These are phyloP conservation scores for Epinotia demarniana DNA, from an alignment of 2,888 invertebrate genomes.

Conservation along the genomic window DNA sequence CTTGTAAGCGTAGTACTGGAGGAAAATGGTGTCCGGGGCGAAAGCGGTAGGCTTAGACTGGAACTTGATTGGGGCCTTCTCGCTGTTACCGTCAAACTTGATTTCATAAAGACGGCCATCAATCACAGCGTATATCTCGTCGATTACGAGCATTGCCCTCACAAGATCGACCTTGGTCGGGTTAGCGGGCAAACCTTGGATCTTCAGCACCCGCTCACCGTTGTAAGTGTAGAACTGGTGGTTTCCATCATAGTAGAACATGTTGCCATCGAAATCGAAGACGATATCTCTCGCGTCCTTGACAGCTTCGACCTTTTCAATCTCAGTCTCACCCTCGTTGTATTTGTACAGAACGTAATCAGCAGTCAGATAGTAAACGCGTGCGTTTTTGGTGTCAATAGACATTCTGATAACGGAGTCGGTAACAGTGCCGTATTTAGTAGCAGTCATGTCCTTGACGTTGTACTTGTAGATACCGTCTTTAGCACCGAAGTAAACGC, in stretches of 20 bases:
- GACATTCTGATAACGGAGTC: conserved; percentile 53
- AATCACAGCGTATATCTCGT: conserved; percentile 56
- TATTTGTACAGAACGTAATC: conserved; percentile 66
- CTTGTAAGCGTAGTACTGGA: conserved; percentile 66
- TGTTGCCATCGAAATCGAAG: conserved; percentile 63
- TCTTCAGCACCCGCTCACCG: conserved; percentile 53
- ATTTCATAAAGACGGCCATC: conserved; percentile 58
- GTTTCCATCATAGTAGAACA: conserved; percentile 63
- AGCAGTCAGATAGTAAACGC: conserved; percentile 65
- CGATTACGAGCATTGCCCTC: conserved; percentile 61
- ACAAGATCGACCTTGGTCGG: conserved; percentile 56
- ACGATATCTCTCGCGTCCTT: conserved; percentile 64
- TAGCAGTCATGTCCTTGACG: conserved; percentile 42
- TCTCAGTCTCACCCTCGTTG: conserved; percentile 63
- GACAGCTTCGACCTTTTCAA: conserved; percentile 58
- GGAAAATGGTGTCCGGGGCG: conserved; percentile 60
- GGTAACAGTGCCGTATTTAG: conserved; percentile 52
- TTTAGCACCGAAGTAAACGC: conserved; percentile 47
- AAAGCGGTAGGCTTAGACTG: conserved; percentile 62
- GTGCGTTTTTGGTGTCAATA: conserved; percentile 50
- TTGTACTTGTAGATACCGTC: conserved; percentile 50
- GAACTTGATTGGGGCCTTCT: conserved; percentile 53
- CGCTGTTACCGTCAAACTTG: conserved; percentile 61
- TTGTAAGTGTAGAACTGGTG: conserved; percentile 59
- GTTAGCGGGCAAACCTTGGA: conserved; percentile 62